These are phyloP conservation scores for Drosophila auraria DNA, from an alignment of 1,140 invertebrate species.

Conservation along the genomic window DNA sequence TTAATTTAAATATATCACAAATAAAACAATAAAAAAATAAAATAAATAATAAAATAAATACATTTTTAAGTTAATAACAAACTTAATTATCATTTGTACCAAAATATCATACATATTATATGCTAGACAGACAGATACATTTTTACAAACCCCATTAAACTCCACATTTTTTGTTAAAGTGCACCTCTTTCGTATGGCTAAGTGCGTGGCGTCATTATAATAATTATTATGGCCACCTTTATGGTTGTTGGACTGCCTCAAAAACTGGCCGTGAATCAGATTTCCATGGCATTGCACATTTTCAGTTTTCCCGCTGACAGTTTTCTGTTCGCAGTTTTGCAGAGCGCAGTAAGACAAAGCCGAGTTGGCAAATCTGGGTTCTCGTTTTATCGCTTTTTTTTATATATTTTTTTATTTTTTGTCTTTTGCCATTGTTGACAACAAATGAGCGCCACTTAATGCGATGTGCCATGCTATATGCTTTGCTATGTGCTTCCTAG, in stretches of 20 bases:
- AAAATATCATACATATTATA: background rate
- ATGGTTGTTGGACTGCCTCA: conserved; percentile 55
- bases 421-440: conserved; percentile 32
- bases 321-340: conserved; percentile 52
- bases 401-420: conserved; percentile 1
- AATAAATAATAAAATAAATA: too few relatives aligned
- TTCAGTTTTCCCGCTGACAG: conserved; percentile 53
- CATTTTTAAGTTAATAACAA: too few relatives aligned
- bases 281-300: conserved; percentile 82
- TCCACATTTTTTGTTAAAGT: background rate
- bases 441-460: conserved; percentile 74
- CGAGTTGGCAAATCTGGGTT: conserved; percentile 51
- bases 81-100: too few relatives aligned
- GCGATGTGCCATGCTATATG: conserved; percentile 30
- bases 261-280: conserved; percentile 78
- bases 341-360: conserved; percentile 50
- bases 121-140: background rate
- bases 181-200: conserved; percentile 8
- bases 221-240: conserved; percentile 55
- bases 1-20: too few relatives aligned
- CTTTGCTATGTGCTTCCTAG: conserved; percentile 60
- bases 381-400: conserved; percentile 21
- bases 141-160: background rate
- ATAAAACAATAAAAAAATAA: too few relatives aligned
- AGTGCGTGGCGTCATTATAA: conserved; percentile 29